Evolutionary conservation across 2,797 vertebrate genomes (phyloP).

Genomic region (Enteromius unitaeniatus): DNA sequence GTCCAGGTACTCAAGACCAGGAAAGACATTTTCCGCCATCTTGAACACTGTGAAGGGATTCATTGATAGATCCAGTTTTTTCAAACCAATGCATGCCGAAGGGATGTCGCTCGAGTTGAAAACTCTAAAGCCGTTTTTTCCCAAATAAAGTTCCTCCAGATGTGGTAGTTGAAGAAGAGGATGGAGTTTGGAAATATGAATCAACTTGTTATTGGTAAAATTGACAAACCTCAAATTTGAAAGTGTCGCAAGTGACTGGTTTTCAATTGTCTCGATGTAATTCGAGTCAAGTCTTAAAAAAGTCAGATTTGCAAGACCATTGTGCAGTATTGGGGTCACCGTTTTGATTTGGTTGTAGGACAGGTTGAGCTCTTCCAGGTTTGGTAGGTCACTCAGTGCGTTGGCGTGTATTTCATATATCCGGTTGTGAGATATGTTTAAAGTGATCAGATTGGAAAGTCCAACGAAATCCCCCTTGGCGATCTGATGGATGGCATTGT

Average conservation of each 20-base stretch:
- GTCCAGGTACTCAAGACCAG: constrained; percentile 49
- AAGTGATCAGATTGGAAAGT: constrained; percentile 40
- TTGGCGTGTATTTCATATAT: constrained; percentile 39
- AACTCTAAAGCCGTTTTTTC: constrained; percentile 41
- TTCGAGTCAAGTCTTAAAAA: constrained; percentile 43
- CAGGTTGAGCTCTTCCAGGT: constrained; percentile 47
- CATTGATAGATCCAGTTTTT: constrained; percentile 36
- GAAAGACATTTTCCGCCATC: constrained; percentile 37
- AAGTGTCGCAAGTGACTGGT: constrained; percentile 43
- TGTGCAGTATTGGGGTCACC: constrained; percentile 29
- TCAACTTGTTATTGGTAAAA: constrained; percentile 47
- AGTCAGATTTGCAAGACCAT: constrained; percentile 42
- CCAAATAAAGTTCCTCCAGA: constrained; percentile 42
- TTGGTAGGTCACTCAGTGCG: constrained; percentile 32
- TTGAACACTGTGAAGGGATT: constrained; percentile 38
- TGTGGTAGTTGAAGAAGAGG: constrained; percentile 18
- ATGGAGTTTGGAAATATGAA: constrained; percentile 16
- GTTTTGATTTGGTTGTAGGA: constrained; percentile 40
- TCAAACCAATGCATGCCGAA: background rate
- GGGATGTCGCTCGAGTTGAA: constrained; percentile 47
- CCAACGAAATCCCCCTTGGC: constrained; percentile 49
- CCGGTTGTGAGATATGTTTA: constrained; percentile 58
- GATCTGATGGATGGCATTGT: constrained; percentile 56
- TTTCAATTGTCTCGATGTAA: constrained; percentile 36
- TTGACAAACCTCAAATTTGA: constrained; percentile 46